Base-by-base conservation (phyloP, 2,888 invertebrate genomes). In the Heteromyza rotundicornis region DNA sequence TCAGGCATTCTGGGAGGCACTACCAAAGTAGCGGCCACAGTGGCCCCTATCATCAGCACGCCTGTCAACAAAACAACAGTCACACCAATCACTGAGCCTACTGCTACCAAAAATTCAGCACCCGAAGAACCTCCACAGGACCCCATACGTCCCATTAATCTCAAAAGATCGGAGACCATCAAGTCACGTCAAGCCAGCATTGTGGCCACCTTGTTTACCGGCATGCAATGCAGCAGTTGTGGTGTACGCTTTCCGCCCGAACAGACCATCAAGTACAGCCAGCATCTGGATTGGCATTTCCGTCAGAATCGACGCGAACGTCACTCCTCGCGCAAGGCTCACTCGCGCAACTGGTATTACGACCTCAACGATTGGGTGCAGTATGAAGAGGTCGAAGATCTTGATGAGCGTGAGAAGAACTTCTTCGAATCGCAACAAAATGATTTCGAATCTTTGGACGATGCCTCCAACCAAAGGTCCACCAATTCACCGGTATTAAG, bases 261-360 rank as follows among this genome's bases (percentile, higher is more conserved):
- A 83, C 91, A 92, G 77, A 94, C 92, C 8, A 91, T 92, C 69
- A 89, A 92, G 66, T 99, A 98, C 84, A 92, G 92, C 74, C 94
- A 95, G 80, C 99, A 99, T 84, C 87, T 98, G 64, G 98, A 99
- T 85, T 98, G 98, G 98, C 99, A 99, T 85, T 98, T 98, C 85
- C 85, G 96, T 0, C 94, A 95, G 83, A 98, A 98, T 85, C 85
- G 95, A 1, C 87, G 91, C 59, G 95, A 95, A 72, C 89, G 95
- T 68, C 94, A 94, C 78, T 92, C 92, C 0, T 90, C 91, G 0
- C 86, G 94, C 12, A 90, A 94, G 57, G 92, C 94, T 0, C 91
- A 92, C 75, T 90, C 91, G 24, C 86, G 97, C 2, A 89, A 90
- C 75, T 97, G 96, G 95, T 96, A 93, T 82, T 96, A 95, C 79